These are phyloP conservation scores for Solenopsis fugax DNA, from an alignment of 1,140 invertebrate genomes.

Conservation along the genomic window DNA sequence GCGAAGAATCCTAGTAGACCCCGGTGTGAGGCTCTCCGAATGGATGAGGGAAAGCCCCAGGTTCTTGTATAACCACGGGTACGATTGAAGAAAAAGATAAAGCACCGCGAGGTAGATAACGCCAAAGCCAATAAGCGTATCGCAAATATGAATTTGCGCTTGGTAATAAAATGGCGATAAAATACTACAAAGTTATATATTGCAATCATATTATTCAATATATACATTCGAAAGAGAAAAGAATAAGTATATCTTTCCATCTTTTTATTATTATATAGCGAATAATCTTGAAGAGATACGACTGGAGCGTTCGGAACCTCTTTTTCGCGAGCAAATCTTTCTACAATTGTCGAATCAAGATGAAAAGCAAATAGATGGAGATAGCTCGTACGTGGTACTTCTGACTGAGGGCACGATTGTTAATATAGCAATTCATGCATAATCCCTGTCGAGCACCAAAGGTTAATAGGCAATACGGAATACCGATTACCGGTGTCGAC, in stretches of 20 bases:
- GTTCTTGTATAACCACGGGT: conserved; percentile 23
- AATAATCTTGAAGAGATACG: conserved; percentile 10
- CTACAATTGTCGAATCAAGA: conserved; percentile 1
- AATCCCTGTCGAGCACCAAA: conserved; percentile 35
- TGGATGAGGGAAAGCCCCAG: not conserved
- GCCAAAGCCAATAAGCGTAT: conserved; percentile 42
- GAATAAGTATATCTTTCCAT: not conserved
- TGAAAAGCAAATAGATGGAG: conserved; percentile 45
- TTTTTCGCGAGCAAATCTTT: conserved; percentile 5
- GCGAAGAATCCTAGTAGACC: conserved; percentile 7
- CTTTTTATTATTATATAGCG: not conserved
- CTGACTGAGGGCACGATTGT: not conserved
- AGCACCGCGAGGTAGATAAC: conserved; percentile 18
- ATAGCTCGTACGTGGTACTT: not conserved
- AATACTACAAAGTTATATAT: not conserved
- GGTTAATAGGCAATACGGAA: conserved; percentile 40
- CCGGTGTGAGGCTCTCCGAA: conserved; percentile 4
- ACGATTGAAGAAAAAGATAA: conserved; percentile 26
- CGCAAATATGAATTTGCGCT: conserved; percentile 22
- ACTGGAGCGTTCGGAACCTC: not conserved
- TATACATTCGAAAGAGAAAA: not conserved
- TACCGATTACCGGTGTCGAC: conserved; percentile 47
- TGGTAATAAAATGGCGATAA: conserved; percentile 47
- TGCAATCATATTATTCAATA: conserved; percentile 27
- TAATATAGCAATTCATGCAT: conserved; percentile 24